A percentile compares a stretch with the other conserved stretches of the same genome.
phyloP scores from a whole-genome alignment of 2,113 vertebrate genomes.

The Lophura nycthemera region DNA sequence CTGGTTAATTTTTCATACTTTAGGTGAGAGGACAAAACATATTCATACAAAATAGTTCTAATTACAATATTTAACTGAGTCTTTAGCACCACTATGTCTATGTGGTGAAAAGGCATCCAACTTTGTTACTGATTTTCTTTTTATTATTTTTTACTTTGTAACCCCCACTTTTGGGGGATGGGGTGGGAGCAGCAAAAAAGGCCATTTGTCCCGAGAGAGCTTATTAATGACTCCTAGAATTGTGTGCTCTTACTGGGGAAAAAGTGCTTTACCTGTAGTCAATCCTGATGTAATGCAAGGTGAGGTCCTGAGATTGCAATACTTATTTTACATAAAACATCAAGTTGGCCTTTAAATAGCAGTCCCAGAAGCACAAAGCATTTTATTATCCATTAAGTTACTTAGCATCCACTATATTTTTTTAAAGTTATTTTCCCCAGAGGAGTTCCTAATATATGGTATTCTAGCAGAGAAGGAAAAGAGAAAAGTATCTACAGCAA shows the following conservation, averaged over 20 bases:
- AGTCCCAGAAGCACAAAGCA: constrained; percentile 71
- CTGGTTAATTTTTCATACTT: neutral
- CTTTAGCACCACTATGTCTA: neutral
- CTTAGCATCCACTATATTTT: constrained; percentile 71
- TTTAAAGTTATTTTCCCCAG: constrained; percentile 71
- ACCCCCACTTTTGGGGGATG: neutral
- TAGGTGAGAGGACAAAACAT: neutral
- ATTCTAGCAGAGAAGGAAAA: constrained; percentile 51
- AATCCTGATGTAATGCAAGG: constrained; percentile 65
- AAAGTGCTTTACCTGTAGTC: constrained; percentile 59
- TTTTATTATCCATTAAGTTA: constrained; percentile 83
- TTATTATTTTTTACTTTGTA: neutral
- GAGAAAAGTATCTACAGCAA: constrained; percentile 44
- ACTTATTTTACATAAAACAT: constrained; percentile 79
- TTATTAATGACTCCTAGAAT: constrained; percentile 35
- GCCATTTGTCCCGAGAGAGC: constrained; percentile 25
- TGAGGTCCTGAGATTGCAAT: constrained; percentile 65
- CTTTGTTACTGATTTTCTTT: neutral
- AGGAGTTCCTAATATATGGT: constrained; percentile 65
- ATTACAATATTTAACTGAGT: neutral
- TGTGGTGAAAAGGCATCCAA: neutral
- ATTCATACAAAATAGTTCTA: neutral
- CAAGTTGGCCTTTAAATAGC: constrained; percentile 79
- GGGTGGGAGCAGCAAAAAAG: neutral
- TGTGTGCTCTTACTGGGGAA: constrained; percentile 21